Base-by-base conservation (phyloP, 2,113 vertebrate genomes). In the Jaculus jaculus region DNA sequence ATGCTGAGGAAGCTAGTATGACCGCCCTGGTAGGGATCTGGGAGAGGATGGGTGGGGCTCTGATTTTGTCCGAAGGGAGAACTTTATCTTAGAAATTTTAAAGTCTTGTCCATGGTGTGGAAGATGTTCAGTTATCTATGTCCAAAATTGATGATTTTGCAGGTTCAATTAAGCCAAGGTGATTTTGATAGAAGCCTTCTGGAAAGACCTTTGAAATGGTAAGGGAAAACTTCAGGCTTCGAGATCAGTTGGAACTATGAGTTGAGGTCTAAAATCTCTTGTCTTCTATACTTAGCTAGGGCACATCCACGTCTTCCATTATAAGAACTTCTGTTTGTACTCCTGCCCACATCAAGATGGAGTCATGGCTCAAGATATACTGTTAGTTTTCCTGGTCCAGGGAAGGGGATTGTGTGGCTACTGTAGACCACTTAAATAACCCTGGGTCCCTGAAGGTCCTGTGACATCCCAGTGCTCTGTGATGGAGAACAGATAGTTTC, bases 401-500 rank as follows among this genome's bases (percentile, higher is more conserved):
- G 24, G 11, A 24, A 8, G n/a, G 37, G 47, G 26, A 1, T 9
- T 30, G 51, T n/a, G 39, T 37, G 39, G 42, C 16, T 78, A 4
- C 15, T 78, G 69, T 72, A 17, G 42, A 42, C 16, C 18, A 65
- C 8, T 11, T 47, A 47, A 47, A 47, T 63, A 3, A 2, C 47
- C 7, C 58, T n/a, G 26, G 32, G 71, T 24, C 28, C 10, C 9
- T 0, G 0, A 26, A 75, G 51, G n/a, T 60, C n/a, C 8, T 47
- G 65, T 17, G 26, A 17, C 42, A 73, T 71, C 24, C 20, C 34
- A 32, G 32, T n/a, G 30, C 23, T n/a, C 47, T 42, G 18, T 0
- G 0, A 17, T 32, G 30, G 6, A 10, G n/a, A 80, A 0, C 0
- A 85, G 18, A 79, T 6, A 16, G 0, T 13, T 39, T 84, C 75